Evolutionary conservation across 2,797 vertebrate genomes (phyloP).

Genomic region (Thaleichthys pacificus): DNA sequence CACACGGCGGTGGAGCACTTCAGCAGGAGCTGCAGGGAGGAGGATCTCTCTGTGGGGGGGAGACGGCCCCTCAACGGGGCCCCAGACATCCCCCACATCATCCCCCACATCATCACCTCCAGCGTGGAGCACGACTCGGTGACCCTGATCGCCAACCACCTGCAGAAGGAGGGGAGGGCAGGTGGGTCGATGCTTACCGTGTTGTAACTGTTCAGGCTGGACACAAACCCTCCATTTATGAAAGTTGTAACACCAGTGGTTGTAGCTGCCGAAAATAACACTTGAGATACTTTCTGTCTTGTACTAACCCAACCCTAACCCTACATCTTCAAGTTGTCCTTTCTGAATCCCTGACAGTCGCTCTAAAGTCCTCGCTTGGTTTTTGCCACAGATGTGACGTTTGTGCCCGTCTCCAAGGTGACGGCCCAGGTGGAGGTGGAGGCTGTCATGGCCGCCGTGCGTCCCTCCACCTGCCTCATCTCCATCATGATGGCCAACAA

Average conservation of each 20-base stretch:
- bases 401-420: constrained; percentile 82
- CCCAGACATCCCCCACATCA: constrained; percentile 75
- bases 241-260: neutral
- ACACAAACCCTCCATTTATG: neutral
- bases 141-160: constrained; percentile 77
- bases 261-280: no score
- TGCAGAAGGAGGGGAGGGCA: constrained; percentile 73
- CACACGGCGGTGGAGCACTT: constrained; percentile 82
- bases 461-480: constrained; percentile 88
- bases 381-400: constrained; percentile 81
- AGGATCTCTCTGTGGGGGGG: constrained; percentile 13
- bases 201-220: no score
- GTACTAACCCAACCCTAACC: no score
- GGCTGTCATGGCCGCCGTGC: constrained; percentile 81
- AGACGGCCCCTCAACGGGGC: constrained; percentile 25
- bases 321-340: no score
- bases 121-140: constrained; percentile 92
- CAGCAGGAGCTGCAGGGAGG: constrained; percentile 44
- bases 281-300: neutral
- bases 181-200: constrained; percentile 60
- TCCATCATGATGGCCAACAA: constrained; percentile 97
- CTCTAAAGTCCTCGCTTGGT: constrained; percentile 12
- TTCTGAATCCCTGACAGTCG: neutral
- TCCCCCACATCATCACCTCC: constrained; percentile 85
- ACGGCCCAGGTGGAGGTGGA: constrained; percentile 82